Evolutionary conservation across 2,888 invertebrate genomes (phyloP), one percentile per base, ranked within the genome.

Genomic region (Trachelus tabidus): DNA sequence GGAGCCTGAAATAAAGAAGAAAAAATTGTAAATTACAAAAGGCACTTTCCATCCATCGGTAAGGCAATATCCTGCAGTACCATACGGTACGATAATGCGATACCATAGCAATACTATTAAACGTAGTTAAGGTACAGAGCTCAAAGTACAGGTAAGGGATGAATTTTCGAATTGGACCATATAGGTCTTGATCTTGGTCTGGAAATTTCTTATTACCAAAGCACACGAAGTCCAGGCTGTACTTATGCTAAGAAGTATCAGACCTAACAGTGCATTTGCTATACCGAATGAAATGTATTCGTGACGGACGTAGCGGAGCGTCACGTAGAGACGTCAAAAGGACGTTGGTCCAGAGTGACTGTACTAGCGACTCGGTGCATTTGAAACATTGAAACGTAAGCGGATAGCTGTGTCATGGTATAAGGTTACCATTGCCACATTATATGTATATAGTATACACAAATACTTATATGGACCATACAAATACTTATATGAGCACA

Each of bases 1-100:
- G 93, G 97, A 96, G 94, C 96, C 97, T 97, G 95, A 85, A 94
- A 94, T 90, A 90, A 91, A 91, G 90, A 89, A 3, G 11, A 40
- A 15, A 23, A 15, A 40, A 15, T 12, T 0, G 0, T 56, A 56
- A 56, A 56, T 56, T 56, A 56, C 56, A 56, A 56, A 56, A 4
- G 56, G 56, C 56, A 56, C 56, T 56, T 56, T 56, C 23, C 15
- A 6, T 56, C 56, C 23, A 6, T 56, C 56, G 56, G 56, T 56
- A 56, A 56, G 15, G 56, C 23, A 56, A 23, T 9, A 56, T 23
- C 23, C 56, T 56, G 9, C 56, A 56, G 56, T 56, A 56, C 1
- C 56, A 4, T 23, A 56, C 15, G 23, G 40, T 40, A 40, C 15
- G 2, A 15, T 40, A 40, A 40, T 40, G 23, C 40, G 15, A 15